These are phyloP conservation scores for Leptinotarsa rubiginosa DNA, from an alignment of 2,888 invertebrate species.

Conservation along the genomic window DNA sequence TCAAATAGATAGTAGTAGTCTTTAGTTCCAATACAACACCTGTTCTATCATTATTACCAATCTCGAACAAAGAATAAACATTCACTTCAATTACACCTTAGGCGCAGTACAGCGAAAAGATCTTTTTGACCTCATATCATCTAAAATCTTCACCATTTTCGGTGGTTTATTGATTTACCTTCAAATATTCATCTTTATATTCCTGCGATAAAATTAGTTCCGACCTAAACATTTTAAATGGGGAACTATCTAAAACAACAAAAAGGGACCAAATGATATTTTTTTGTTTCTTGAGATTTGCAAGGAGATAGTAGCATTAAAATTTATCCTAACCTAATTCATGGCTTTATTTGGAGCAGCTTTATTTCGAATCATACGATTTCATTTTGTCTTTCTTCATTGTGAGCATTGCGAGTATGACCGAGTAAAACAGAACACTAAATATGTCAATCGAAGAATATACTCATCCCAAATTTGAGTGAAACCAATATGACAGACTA, in stretches of 20 bases:
- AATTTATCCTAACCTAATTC: slow-evolving; percentile 10
- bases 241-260: neutral
- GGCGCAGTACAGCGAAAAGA: no score
- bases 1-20: no score
- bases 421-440: neutral
- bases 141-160: no score
- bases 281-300: slow-evolving; percentile 15
- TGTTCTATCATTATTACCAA: no score
- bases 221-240: neutral
- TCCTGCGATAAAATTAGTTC: neutral
- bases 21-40: no score
- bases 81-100: no score
- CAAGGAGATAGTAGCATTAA: slow-evolving; percentile 13
- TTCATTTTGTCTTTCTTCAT: slow-evolving; percentile 1
- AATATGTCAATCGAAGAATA: neutral
- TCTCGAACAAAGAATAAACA: no score
- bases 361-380: neutral
- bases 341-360: slow-evolving; percentile 4
- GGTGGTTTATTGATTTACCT: no score
- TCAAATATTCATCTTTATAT: neutral
- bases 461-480: neutral
- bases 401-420: neutral
- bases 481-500: neutral
- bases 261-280: neutral
- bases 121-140: no score